A percentile compares a stretch with the other conserved stretches of the same genome.
These are phyloP conservation scores for Agelas oroides DNA, from an alignment of 37 sponge, comb jelly and placozoan genomes.

Conservation along the genomic window DNA sequence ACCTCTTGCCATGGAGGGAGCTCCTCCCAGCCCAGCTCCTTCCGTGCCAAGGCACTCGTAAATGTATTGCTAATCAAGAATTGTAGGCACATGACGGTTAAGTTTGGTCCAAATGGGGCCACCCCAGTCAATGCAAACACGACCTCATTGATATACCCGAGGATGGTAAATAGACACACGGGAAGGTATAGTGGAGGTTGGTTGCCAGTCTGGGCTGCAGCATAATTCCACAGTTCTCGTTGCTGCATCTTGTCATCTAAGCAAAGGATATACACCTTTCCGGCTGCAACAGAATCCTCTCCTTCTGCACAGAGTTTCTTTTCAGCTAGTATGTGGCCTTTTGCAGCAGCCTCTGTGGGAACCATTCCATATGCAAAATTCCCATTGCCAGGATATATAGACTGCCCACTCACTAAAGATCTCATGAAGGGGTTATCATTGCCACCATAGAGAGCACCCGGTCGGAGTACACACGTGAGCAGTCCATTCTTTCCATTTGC, in stretches of 20 bases:
- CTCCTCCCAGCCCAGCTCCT: constrained; percentile 58
- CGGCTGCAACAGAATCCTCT: constrained; percentile 5
- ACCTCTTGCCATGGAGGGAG: constrained; percentile 26
- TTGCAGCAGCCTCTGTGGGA: constrained; percentile 16
- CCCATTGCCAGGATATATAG: neutral
- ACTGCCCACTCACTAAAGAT: neutral
- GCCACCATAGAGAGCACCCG: neutral
- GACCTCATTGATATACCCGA: constrained; percentile 26
- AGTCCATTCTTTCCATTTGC: constrained; percentile 41
- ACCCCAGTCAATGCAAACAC: constrained; percentile 31
- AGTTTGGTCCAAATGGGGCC: neutral
- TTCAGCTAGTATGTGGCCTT: constrained; percentile 56
- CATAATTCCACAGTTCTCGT: constrained; percentile 2
- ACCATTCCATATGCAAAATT: neutral
- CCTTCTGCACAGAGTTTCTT: constrained; percentile 39
- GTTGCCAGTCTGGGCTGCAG: neutral
- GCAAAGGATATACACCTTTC: constrained; percentile 47
- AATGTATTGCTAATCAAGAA: constrained; percentile 15
- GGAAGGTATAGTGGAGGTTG: neutral
- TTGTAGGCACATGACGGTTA: neutral
- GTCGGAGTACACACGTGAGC: constrained; percentile 54
- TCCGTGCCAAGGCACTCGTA: constrained; percentile 6
- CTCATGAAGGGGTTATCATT: neutral
- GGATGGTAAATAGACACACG: constrained; percentile 14
- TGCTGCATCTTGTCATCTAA: neutral